Evolutionary conservation across 1,140 invertebrate genomes (phyloP).

Genomic region (Limonius californicus): DNA sequence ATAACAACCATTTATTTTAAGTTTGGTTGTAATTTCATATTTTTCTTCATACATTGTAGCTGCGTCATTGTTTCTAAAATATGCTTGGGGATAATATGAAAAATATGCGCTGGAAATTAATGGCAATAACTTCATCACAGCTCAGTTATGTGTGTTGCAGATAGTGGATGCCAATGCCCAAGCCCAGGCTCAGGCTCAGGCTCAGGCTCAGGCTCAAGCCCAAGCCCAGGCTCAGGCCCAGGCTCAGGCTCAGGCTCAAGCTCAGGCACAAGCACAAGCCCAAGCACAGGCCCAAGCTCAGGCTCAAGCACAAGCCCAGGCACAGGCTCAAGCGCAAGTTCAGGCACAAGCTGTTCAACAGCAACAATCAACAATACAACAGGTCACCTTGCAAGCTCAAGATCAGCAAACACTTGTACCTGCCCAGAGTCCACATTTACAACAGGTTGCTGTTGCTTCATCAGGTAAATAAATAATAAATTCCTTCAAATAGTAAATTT

Average conservation of each 20-base stretch:
- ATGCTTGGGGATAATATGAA: too few relatives aligned
- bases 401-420: constrained; percentile 51
- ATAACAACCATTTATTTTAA: too few relatives aligned
- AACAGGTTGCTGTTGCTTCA: constrained; percentile 47
- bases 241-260: constrained; percentile 46
- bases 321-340: constrained; percentile 43
- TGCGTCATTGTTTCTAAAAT: too few relatives aligned
- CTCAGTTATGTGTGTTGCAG: constrained; percentile 10
- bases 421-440: constrained; percentile 54
- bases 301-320: constrained; percentile 41
- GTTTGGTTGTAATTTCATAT: too few relatives aligned
- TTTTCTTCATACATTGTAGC: too few relatives aligned
- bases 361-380: constrained; percentile 45
- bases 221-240: constrained; percentile 43
- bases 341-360: constrained; percentile 41
- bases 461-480: constrained; percentile 28
- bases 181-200: constrained; percentile 22
- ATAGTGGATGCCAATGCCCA: constrained; percentile 38
- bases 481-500: too few relatives aligned
- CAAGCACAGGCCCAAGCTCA: constrained; percentile 46
- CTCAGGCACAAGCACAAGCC: constrained; percentile 32
- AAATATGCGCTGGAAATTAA: too few relatives aligned
- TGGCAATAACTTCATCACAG: constrained; percentile 23
- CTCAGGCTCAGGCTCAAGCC: constrained; percentile 40
- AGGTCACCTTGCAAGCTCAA: constrained; percentile 36